Conservation (phyloP, 2,797 vertebrate species). For the Crenichthys baileyi region DNA sequence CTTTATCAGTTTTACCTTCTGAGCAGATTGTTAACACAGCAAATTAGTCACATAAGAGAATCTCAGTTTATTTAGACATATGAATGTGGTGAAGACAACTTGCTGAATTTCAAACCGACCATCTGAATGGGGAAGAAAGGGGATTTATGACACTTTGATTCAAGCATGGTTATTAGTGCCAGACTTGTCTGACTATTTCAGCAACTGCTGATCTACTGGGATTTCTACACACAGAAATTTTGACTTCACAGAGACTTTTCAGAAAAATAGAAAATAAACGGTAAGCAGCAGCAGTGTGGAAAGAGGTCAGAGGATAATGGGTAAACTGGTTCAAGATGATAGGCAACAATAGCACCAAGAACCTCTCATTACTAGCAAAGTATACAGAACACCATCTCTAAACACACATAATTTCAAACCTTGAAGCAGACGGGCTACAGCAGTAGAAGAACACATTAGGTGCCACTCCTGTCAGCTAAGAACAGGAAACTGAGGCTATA, state of each 20-base stretch:
- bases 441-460: not conserved
- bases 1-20: not conserved
- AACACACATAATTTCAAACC: not conserved
- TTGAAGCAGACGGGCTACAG: not conserved
- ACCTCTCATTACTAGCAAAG: no score
- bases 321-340: not conserved
- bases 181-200: not conserved
- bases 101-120: not conserved
- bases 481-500: not conserved
- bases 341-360: no score
- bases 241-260: not conserved
- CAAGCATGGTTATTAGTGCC: not conserved
- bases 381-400: no score
- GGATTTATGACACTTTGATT: not conserved
- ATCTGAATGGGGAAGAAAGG: not conserved
- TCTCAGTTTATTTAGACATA: not conserved
- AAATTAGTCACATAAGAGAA: not conserved
- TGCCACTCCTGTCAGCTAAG: not conserved
- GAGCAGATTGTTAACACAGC: no score
- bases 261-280: not conserved
- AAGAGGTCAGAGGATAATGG: not conserved
- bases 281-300: not conserved
- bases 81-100: not conserved
- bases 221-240: not conserved
- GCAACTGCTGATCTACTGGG: not conserved